Percentiles rank a stretch among this genome's conserved stretches.
These are phyloP conservation scores for Scytalopus superciliaris DNA, from an alignment of 2,113 vertebrate genomes.

Conservation along the genomic window DNA sequence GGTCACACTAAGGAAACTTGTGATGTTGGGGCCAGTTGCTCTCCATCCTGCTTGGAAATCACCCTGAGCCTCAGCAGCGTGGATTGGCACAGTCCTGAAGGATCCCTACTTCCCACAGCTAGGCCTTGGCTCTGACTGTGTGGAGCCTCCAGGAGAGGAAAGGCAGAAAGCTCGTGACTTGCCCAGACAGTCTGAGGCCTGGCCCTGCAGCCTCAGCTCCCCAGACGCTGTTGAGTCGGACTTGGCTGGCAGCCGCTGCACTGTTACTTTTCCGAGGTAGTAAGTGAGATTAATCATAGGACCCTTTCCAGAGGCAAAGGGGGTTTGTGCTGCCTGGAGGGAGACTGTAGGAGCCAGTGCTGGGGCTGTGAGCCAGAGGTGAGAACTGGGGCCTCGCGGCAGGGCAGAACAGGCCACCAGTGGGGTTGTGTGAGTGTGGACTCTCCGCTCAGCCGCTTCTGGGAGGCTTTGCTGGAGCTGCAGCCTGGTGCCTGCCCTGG, in stretches of 20 bases:
- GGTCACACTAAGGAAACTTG: background rate
- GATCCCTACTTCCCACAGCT: slow-evolving; percentile 72
- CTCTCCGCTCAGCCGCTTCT: accelerated
- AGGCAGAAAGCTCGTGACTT: slow-evolving; percentile 73
- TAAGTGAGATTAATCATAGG: slow-evolving; percentile 77
- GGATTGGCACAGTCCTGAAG: slow-evolving; percentile 16
- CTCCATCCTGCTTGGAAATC: slow-evolving; percentile 50
- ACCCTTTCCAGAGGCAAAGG: slow-evolving; percentile 68
- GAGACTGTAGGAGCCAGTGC: slow-evolving; percentile 42
- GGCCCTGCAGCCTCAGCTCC: slow-evolving; percentile 69
- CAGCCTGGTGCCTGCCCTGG: background rate
- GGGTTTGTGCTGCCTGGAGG: slow-evolving; percentile 51
- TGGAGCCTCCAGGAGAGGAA: slow-evolving; percentile 68
- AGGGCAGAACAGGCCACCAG: background rate
- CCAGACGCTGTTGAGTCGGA: slow-evolving; percentile 72
- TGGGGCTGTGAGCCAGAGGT: background rate
- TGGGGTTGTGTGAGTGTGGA: accelerated
- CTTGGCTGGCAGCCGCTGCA: slow-evolving; percentile 69
- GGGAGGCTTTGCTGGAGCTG: background rate
- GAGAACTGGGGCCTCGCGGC: slow-evolving; percentile 25
- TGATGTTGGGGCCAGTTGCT: slow-evolving; percentile 30
- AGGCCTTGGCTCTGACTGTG: slow-evolving; percentile 64
- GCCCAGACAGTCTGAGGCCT: slow-evolving; percentile 79
- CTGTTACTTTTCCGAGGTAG: slow-evolving; percentile 77
- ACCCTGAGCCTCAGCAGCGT: slow-evolving; percentile 30